Conservation (phyloP, 1,140 invertebrate genomes). For the Tetragonula clypearis region DNA sequence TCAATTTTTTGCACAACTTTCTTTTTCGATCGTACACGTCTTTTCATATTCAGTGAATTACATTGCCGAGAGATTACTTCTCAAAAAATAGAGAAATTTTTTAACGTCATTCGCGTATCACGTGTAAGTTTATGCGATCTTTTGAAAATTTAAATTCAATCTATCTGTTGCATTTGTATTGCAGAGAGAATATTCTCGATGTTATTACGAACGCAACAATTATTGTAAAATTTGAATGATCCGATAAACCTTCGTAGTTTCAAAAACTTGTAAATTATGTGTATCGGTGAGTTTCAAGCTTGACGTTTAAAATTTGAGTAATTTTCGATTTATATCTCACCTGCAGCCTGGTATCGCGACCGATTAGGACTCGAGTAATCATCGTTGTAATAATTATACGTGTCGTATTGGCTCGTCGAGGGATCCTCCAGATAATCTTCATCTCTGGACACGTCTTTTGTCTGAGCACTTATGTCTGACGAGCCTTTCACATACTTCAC, state of each 20-base stretch:
- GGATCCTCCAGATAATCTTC: slow-evolving; percentile 70
- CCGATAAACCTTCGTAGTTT: too few relatives aligned
- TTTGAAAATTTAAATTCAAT: not conserved
- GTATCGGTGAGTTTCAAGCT: not conserved
- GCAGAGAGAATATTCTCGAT: not conserved
- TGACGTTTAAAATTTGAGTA: not conserved
- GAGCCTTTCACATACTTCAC: slow-evolving; percentile 29
- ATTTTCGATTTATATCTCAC: slow-evolving; percentile 40
- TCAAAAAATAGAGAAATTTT: not conserved
- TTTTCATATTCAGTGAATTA: not conserved
- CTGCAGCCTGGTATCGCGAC: slow-evolving; percentile 53
- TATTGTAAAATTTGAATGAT: not conserved
- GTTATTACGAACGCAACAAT: too few relatives aligned
- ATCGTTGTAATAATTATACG: slow-evolving; percentile 73
- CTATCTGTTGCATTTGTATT: not conserved
- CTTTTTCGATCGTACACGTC: not conserved
- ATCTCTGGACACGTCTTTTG: slow-evolving; percentile 36
- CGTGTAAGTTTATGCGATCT: not conserved
- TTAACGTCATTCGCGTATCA: not conserved
- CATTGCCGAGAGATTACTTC: not conserved
- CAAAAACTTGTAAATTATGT: not conserved
- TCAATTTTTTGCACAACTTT: not conserved
- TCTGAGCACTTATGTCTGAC: not conserved
- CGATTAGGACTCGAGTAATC: slow-evolving; percentile 73
- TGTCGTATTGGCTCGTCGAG: slow-evolving; percentile 65